Base-by-base conservation (phyloP, 35 echinoderm and acorn worm genomes). In the Antedon bifida region DNA sequence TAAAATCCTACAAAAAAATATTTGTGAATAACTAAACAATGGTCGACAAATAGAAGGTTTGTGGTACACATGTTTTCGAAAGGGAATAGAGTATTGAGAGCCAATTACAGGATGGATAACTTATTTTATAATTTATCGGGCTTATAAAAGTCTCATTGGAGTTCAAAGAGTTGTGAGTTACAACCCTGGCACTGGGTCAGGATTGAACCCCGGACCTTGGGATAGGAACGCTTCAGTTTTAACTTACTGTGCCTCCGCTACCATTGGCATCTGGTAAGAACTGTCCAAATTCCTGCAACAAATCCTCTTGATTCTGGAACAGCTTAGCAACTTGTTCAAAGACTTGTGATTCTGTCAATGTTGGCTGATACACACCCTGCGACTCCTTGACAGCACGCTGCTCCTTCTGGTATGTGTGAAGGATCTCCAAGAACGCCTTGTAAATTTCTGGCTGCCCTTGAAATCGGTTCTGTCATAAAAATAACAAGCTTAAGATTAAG, bases 401-500 rank as follows among this genome's bases (percentile, higher is more conserved):
- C 75, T 99, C 95, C 45, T 99, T 99, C 84, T 99, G 95, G 83
- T 99, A 99, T 0, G 95, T 99, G 85, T 99, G 95, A n/a, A 99
- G 83, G 36, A 99, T 99, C 82, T 92, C 95, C 8, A 99, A 77
- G 79, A 99, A 99, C 38, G 91, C 91, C 73, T 99, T 99, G 82
- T 99, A 99, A 34, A 99, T 99, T 64, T 99, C 95, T 32, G 95
- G 95, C 77, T 99, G 95, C 38, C 91, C 91, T 74, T 99, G 95
- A 88, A 99, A 99, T 33, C 95, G 95, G 82, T 99, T 99, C 95
- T 99, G 81, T 19, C 21, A 31, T 77, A 64, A 83, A 82, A 46
- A 34, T 21, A 19, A 36, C 11, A 16, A 76, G 14, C 23, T 73
- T 44, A 42, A 42, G 38, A 5, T 5, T 4, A 29, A 32, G 5